Evolutionary conservation across 2,888 invertebrate species (phyloP), one percentile per base, ranked within the genome.

Genomic region (Agrilus biguttatus): DNA sequence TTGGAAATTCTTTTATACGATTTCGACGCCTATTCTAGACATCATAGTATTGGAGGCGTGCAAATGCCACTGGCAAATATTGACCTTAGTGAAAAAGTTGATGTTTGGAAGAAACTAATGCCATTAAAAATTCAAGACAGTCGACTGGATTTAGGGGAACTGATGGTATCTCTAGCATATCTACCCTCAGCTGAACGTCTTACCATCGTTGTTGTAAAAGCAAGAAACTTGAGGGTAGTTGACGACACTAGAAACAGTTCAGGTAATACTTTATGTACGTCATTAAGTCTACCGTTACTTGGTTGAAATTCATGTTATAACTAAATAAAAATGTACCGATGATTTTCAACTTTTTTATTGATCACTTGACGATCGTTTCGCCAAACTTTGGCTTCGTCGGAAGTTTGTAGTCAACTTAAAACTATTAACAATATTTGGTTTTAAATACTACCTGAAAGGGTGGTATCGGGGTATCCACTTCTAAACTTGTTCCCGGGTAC

Each of bases 1-100:
- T 61, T 80, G 45, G 79, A 80, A 59, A 66, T 80, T 40, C 59
- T 78, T 5, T 55, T 80, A 0, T 79, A 74, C 53, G 77, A 80
- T 53, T 78, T 76, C 48, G 79, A 80, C 57, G 75, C 78, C 4
- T 77, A 75, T 56, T 72, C 73, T 0, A 67, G 76, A 1, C 78
- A 80, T 53, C 75, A 76, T 41, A 76, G 74, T 54, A 73, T 80
- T 44, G 80, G 80, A 7, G 74, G 75, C 43, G 63, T 70, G 5
- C 73, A 74, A 52, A 57, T 80, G 14, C 70, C 74, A 1, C 54
- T 80, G 47, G 66, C 68, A 5, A 67, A 66, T 48, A 58, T 78
- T 42, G 75, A 77, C 51, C 60, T 78, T 4, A 68, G 68, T n/a
- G 69, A 73, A 43, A 72, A 71, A 47, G 66, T 73, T 1, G 68